Evolutionary conservation across 2,797 vertebrate species (phyloP).

Genomic region (Malacoctenus gilli): DNA sequence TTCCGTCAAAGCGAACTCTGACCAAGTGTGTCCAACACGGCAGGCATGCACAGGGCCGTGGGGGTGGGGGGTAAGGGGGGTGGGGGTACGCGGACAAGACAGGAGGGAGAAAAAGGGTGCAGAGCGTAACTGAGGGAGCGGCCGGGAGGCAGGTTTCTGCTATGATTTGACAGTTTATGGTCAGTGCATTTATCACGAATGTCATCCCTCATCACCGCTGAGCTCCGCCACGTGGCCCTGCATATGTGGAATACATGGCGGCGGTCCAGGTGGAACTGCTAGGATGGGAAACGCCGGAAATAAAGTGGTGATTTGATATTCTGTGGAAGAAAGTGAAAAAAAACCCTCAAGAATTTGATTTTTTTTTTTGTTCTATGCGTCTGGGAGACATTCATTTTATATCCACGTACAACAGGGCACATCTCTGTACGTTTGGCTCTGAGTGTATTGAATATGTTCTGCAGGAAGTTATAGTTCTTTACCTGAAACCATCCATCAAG

Average conservation of each 20-base stretch:
- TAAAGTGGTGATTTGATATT: conserved; percentile 1
- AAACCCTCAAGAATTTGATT: too few species aligned
- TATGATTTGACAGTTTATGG: conserved; percentile 78
- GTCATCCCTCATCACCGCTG: conserved; percentile 70
- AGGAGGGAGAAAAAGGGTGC: conserved; percentile 41
- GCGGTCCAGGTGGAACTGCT: conserved; percentile 28
- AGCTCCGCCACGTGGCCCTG: conserved; percentile 32
- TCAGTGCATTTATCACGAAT: conserved; percentile 79
- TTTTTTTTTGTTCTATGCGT: too few species aligned
- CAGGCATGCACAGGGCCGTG: conserved; percentile 48
- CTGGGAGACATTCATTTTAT: too few species aligned
- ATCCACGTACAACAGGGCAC: too few species aligned
- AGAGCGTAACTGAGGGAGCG: conserved; percentile 59
- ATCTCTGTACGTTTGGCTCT: too few species aligned
- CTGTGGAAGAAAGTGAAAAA: conserved; percentile 12
- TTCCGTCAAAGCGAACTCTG: conserved; percentile 63
- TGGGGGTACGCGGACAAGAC: conserved; percentile 43
- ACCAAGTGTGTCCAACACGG: conserved; percentile 67
- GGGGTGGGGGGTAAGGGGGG: conserved; percentile 56
- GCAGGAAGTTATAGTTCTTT: too few species aligned
- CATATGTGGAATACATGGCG: conserved; percentile 24
- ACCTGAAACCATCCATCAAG: too few species aligned
- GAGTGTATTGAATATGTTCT: too few species aligned
- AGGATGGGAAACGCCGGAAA: conserved; percentile 7
- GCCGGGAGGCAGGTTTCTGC: conserved; percentile 66